Evolutionary conservation across 2,113 vertebrate genomes (phyloP).

Genomic region (Cololabis saira): DNA sequence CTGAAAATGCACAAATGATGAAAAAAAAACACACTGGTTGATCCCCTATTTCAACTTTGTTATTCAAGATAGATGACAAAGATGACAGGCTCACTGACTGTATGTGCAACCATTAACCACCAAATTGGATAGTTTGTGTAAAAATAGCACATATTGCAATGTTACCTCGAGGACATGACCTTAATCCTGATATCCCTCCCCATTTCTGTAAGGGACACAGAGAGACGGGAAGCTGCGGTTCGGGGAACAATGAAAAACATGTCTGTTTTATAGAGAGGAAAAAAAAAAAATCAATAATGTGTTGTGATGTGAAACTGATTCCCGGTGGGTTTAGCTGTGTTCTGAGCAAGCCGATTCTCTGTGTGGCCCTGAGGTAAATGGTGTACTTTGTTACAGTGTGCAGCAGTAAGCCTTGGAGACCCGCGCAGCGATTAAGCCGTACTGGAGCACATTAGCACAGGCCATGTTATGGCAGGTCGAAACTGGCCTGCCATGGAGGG

Average conservation of each 20-base stretch:
- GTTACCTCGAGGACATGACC: conserved; percentile 65
- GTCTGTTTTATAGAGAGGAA: conserved; percentile 59
- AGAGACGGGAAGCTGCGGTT: conserved; percentile 63
- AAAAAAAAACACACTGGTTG: too few species aligned
- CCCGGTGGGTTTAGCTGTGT: conserved; percentile 72
- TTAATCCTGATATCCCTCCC: conserved; percentile 58
- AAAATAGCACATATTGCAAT: conserved; percentile 50
- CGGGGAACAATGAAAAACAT: conserved; percentile 64
- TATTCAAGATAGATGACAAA: too few species aligned
- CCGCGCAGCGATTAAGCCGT: conserved; percentile 71
- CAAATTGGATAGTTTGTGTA: conserved; percentile 39
- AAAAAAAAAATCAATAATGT: conserved; percentile 80
- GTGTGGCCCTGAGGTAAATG: conserved; percentile 78
- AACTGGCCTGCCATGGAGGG: conserved; percentile 62
- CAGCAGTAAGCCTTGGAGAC: conserved; percentile 75
- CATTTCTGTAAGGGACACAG: conserved; percentile 54
- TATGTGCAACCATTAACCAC: conserved; percentile 11
- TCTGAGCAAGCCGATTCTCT: conserved; percentile 68
- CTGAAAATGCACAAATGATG: too few species aligned
- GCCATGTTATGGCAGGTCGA: conserved; percentile 72
- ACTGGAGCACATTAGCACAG: conserved; percentile 78
- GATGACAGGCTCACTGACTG: too few species aligned
- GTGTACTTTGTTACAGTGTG: conserved; percentile 75
- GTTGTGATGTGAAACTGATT: conserved; percentile 84
- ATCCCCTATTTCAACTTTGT: too few species aligned